Base-by-base conservation (phyloP, 2,797 vertebrate genomes). In the Lithobates sylvaticus region DNA sequence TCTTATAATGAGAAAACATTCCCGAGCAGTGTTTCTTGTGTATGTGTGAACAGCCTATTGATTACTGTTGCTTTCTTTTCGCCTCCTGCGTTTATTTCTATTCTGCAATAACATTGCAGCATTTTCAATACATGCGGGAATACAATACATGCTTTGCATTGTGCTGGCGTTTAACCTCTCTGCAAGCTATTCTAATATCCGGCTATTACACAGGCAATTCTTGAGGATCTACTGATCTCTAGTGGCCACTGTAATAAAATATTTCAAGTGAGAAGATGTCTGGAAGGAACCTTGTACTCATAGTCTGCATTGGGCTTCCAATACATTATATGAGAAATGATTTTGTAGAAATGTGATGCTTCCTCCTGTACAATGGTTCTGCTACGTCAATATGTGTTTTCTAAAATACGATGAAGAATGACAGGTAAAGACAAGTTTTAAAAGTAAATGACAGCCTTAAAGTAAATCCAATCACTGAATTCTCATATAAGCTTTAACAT, bases 221-320 rank as follows among this genome's bases (percentile, higher is more conserved):
- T 91, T 95, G 93, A 89, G 90, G 88, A 86, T 88, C 92, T 84
- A 89, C 90, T 93, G 92, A 89, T 82, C 92, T 92, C 92, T 95
- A 92, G 92, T 92, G 91, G 92, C 85, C 78, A 29, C 0, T 73
- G 76, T 34, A 39, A 78, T 58, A n/a, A 27, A 67, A 34, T 76
- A 78, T 78, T 81, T 21, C 10, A 36, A 27, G 47, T 73, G 64
- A 36, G 39, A 70, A 39, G 13, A 15, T 21, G 78, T 34, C 29
- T 71, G 47, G 10, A 29, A 72, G n/a, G 21, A 18, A 26, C 61
- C 8, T 26, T 65, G n/a, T 9, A 26, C n/a, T 26, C 8, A 3
- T 26, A 23, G 21, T 12, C 23, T 65, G 23, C 61, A 26, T 65
- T 2, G 10, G 61, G 23, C 12, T n/a, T 26, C 3, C 7, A 26